Base-by-base conservation (phyloP, 1,140 invertebrate species). In the Coptotermes formosanus region DNA sequence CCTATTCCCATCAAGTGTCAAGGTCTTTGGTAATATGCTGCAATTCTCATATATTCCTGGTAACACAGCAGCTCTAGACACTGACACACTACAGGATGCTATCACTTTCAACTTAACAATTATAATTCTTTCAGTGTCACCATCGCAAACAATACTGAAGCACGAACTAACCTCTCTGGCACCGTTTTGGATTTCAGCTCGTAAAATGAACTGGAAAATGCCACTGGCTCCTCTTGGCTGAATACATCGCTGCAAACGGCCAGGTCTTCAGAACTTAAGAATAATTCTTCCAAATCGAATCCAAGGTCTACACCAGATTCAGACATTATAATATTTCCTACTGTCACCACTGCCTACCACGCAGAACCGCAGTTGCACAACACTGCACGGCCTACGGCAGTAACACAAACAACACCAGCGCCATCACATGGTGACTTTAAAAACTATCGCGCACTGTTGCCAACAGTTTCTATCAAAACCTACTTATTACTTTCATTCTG, bases 121-220 rank as follows among this genome's bases (percentile, higher is more conserved):
- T 75, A 75, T 11, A 30, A 30, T 2, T 11, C 64, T 75, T 30
- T 2, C 7, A 64, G 8, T n/a, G 14, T 30, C n/a, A 75, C 7
- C n/a, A 30, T 75, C 16, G n/a, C 25, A 75, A 8, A 64, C 16
- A 64, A 64, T 25, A 30, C 25, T 30, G n/a, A 8, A 75, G 16
- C n/a, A 64, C 21, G n/a, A 30, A 75, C 64, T 75, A 75, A 75
- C 64, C 64, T 75, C 64, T 75, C 64, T 75, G 64, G 64, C n/a
- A 75, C 64, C 11, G 64, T 75, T 75, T 30, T 75, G 8, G 64
- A 75, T 30, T 75, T 75, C 25, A 75, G n/a, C n/a, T 75, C 64
- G 64, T 75, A 75, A 75, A 75, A 75, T 3, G 64, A 75, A 75
- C 25, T 75, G 64, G 64, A 75, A n/a, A 75, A 25, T 30, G 64